These are phyloP conservation scores for Drosophila mayri DNA, from an alignment of 1,140 invertebrate genomes.

Conservation along the genomic window DNA sequence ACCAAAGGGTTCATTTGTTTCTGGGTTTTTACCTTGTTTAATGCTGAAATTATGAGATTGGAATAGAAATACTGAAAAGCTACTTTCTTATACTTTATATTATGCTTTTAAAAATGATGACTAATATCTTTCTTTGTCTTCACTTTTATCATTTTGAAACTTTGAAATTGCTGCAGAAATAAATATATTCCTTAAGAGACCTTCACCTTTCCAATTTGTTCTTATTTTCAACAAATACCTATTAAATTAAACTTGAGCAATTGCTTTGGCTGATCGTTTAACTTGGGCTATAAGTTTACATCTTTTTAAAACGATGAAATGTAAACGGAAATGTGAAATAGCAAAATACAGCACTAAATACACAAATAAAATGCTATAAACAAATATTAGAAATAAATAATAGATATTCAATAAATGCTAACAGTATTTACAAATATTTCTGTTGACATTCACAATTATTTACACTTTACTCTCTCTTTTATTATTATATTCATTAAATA, in stretches of 20 bases:
- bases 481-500: background rate
- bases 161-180: too few relatives aligned
- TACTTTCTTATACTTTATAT: too few relatives aligned
- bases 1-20: background rate
- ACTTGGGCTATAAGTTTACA: background rate
- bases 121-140: too few relatives aligned
- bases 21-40: background rate
- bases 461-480: too few relatives aligned
- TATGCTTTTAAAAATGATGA: too few relatives aligned
- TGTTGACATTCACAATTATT: too few relatives aligned
- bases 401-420: background rate
- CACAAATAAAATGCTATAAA: background rate
- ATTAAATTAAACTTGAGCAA: background rate
- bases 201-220: too few relatives aligned
- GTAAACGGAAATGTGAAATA: background rate
- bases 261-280: background rate
- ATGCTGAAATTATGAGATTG: background rate
- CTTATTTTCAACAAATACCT: too few relatives aligned
- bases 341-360: background rate
- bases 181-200: too few relatives aligned
- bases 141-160: too few relatives aligned
- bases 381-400: fast-evolving
- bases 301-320: background rate
- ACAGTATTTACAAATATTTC: too few relatives aligned
- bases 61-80: background rate